These are phyloP conservation scores for Microplitis deprimator DNA, from an alignment of 2,888 invertebrate genomes.

Conservation along the genomic window DNA sequence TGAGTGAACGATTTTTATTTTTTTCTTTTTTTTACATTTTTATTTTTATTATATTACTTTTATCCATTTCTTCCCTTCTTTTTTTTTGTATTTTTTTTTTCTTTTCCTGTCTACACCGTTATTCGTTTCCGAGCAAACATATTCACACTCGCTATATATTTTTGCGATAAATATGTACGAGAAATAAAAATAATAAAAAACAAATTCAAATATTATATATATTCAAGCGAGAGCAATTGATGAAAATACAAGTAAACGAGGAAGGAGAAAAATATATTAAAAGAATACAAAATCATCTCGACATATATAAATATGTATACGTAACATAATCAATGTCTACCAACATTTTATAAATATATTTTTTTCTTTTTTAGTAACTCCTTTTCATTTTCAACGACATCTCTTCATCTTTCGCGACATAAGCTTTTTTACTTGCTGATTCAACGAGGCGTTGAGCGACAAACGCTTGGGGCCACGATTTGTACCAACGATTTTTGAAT, in stretches of 20 bases:
- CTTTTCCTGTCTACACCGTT: background rate
- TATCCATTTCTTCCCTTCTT: background rate
- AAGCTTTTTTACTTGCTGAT: background rate
- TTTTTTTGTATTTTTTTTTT: background rate
- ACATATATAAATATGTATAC: no score
- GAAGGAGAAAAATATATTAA: no score
- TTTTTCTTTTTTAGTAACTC: constrained; percentile 11
- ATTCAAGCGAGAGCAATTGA: no score
- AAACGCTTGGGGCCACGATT: constrained; percentile 24
- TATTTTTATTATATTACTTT: background rate
- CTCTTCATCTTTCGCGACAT: constrained; percentile 8
- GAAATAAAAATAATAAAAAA: constrained; percentile 9
- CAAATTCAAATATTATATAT: background rate
- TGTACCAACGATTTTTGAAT: constrained; percentile 38
- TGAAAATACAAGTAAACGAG: no score
- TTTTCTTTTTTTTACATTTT: background rate
- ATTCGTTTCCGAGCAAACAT: background rate
- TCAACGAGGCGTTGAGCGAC: constrained; percentile 18
- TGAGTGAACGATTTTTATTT: constrained; percentile 5
- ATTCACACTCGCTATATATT: constrained; percentile 8
- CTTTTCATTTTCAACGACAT: constrained; percentile 20
- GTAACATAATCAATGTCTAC: background rate
- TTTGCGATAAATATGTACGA: constrained; percentile 16
- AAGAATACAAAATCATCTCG: no score
- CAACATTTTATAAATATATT: background rate